phyloP scores from a whole-genome alignment of 1,140 invertebrate species.

The Aphidius ervi region DNA sequence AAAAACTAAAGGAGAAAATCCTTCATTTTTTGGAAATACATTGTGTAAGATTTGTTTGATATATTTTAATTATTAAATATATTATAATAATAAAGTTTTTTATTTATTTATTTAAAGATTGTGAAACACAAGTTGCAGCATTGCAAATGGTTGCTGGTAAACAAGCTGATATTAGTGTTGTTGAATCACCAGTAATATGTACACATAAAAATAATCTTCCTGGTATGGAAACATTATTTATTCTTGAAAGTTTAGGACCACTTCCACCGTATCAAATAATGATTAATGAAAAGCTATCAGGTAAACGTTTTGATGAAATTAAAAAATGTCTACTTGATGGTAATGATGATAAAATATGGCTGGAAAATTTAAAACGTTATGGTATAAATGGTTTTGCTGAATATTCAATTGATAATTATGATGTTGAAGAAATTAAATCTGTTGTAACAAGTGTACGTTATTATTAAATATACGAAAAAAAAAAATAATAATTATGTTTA shows the following conservation, averaged over 20 bases:
- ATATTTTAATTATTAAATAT: not conserved
- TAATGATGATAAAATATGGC: slow-evolving; percentile 34
- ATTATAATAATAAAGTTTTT: slow-evolving; percentile 1
- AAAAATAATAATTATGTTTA: too few species aligned
- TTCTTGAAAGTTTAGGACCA: slow-evolving; percentile 54
- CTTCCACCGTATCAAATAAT: slow-evolving; percentile 56
- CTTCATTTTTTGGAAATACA: slow-evolving; percentile 54
- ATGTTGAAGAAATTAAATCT: slow-evolving; percentile 41
- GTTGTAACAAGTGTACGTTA: slow-evolving; percentile 46
- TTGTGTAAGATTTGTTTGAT: slow-evolving; percentile 37
- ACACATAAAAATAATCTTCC: slow-evolving; percentile 47
- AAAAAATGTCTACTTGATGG: slow-evolving; percentile 42
- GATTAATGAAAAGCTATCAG: slow-evolving; percentile 46
- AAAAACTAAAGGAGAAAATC: slow-evolving; percentile 50
- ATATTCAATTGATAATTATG: slow-evolving; percentile 40
- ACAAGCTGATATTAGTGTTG: slow-evolving; percentile 53
- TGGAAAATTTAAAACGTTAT: slow-evolving; percentile 30
- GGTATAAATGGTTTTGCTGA: slow-evolving; percentile 36
- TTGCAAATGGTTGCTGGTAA: slow-evolving; percentile 56
- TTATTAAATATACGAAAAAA: slow-evolving; percentile 36
- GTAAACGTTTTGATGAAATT: slow-evolving; percentile 39
- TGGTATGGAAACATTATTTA: slow-evolving; percentile 46
- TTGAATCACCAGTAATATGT: slow-evolving; percentile 53
- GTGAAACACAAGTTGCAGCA: slow-evolving; percentile 52
- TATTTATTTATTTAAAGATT: slow-evolving; percentile 35